Evolutionary conservation across 2,888 invertebrate genomes (phyloP), one percentile per base, ranked within the genome.

Genomic region (Meganola albula): DNA sequence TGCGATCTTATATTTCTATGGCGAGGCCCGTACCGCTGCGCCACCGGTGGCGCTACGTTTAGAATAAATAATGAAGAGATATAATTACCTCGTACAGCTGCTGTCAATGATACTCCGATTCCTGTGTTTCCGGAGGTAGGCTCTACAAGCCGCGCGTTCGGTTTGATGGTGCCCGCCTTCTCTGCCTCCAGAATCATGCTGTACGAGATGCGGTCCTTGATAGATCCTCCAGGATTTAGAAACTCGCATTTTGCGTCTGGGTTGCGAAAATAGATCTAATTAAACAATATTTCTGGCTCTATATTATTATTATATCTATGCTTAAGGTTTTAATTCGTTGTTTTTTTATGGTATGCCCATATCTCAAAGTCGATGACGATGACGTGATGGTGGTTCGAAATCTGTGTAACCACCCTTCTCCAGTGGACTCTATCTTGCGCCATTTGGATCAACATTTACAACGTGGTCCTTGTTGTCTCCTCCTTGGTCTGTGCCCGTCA

Each of bases 181-280:
- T 98, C 97, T 0, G 97, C 98, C 64, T 98, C 96, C 70, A 92
- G 90, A 2, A 98, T 88, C 97, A 98, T 97, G 44, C 97, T 87
- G 52, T 91, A 87, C 0, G 92, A 96, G 58, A 98, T 97, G 30
- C 97, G 88, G 67, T 97, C 97, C 65, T 97, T 97, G 1, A 96
- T 92, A 9, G 96, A 97, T 1, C 98, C 98, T 16, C 98, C 98
- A 18, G 98, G 95, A 74, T 97, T 99, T 58, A 97, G 87, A 70
- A 90, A 99, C 77, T 98, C 98, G 72, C 97, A 98, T 87, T 98
- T 99, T 28, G 89, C 98, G 80, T 92, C 97, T 97, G 45, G 9
- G n/a, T n/a, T n/a, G n/a, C n/a, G n/a, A n/a, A n/a, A n/a, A n/a
- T n/a, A n/a, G n/a, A n/a, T n/a, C n/a, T n/a, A n/a, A n/a, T n/a